Conservation (phyloP, 1,140 invertebrate genomes). For the Neelides sp. region DNA sequence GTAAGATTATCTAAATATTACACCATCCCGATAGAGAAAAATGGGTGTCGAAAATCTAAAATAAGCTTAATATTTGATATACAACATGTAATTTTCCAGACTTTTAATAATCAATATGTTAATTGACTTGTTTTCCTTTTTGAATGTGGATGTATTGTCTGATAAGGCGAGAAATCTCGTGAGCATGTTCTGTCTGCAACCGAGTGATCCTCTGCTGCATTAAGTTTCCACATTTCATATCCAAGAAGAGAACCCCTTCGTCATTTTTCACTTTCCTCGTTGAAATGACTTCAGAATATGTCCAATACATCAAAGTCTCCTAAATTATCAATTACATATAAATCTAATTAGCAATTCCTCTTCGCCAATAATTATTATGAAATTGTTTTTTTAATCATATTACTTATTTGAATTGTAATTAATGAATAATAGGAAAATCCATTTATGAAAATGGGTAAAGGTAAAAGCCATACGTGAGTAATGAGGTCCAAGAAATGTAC, state of each 20-base stretch:
- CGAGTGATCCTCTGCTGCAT: conserved; percentile 90
- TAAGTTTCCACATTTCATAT: conserved; percentile 93
- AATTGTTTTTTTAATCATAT: background rate
- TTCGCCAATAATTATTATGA: conserved; percentile 1
- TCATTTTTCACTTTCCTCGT: conserved; percentile 84
- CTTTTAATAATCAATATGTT: too few relatives aligned
- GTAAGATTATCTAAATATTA: too few relatives aligned
- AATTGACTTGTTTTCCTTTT: conserved; percentile 13
- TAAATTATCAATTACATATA: conserved; percentile 31
- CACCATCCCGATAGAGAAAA: too few relatives aligned
- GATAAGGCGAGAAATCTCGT: conserved; percentile 86
- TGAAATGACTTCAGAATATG: conserved; percentile 88
- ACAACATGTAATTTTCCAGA: too few relatives aligned
- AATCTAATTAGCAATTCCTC: background rate
- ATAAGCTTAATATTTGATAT: too few relatives aligned
- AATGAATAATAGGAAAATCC: too few relatives aligned
- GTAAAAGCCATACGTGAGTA: conserved; percentile 59
- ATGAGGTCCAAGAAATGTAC: conserved; percentile 84
- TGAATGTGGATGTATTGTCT: conserved; percentile 50
- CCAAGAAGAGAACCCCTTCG: conserved; percentile 81
- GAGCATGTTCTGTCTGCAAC: conserved; percentile 92
- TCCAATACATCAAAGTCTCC: conserved; percentile 80
- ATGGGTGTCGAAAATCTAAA: too few relatives aligned
- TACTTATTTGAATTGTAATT: conserved; percentile 3
- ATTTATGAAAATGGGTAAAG: conserved; percentile 4